Conservation (phyloP, 2,113 vertebrate genomes). For the Saguinus midas region DNA sequence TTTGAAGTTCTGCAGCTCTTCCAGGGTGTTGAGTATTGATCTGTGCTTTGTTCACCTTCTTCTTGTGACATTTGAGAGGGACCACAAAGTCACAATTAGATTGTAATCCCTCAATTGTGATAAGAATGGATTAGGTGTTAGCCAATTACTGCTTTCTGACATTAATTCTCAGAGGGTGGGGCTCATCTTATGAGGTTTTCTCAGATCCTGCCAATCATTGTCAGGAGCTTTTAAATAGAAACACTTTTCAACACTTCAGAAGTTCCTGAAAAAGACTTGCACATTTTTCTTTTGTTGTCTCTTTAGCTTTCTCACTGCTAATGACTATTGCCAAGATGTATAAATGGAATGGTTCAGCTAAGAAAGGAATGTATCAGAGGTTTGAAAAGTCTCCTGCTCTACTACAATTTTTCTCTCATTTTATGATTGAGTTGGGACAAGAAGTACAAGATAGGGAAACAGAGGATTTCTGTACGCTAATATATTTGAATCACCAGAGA, state of each 20-base stretch:
- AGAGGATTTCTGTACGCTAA: background rate
- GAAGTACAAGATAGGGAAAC: constrained; percentile 35
- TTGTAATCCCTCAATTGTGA: constrained; percentile 1
- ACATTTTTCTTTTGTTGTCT: constrained; percentile 76
- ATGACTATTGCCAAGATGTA: constrained; percentile 71
- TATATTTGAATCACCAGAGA: background rate
- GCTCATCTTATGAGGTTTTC: constrained; percentile 65
- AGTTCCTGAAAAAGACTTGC: constrained; percentile 68
- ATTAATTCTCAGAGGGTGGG: constrained; percentile 66
- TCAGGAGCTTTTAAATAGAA: constrained; percentile 77
- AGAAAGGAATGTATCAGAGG: constrained; percentile 44
- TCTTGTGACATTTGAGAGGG: constrained; percentile 38
- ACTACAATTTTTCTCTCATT: constrained; percentile 58
- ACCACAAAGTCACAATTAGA: constrained; percentile 31
- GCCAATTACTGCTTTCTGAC: constrained; percentile 44
- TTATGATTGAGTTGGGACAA: constrained; percentile 56
- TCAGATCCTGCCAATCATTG: constrained; percentile 78
- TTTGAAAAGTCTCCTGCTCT: constrained; percentile 53
- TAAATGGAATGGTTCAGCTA: constrained; percentile 63
- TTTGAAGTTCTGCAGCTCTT: background rate
- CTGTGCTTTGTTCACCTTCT: constrained; percentile 31
- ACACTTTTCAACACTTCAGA: constrained; percentile 75
- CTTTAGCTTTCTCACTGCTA: constrained; percentile 64
- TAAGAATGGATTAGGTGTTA: constrained; percentile 58
- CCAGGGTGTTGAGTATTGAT: background rate